Conservation (phyloP, 2,797 vertebrate genomes). For the Eremophila alpestris region DNA sequence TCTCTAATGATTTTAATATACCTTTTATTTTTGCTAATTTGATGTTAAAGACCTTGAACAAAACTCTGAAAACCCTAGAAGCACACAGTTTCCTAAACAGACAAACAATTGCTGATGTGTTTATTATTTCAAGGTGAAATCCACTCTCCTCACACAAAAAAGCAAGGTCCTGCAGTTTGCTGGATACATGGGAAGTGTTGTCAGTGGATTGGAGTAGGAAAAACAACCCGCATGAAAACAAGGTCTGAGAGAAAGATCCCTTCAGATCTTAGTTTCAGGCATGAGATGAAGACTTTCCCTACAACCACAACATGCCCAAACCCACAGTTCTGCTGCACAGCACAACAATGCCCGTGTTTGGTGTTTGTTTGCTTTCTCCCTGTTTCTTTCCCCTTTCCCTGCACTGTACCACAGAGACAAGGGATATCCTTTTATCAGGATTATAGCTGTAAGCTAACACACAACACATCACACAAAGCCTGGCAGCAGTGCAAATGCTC, state of each 20-base stretch:
- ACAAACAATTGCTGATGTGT: slow-evolving; percentile 27
- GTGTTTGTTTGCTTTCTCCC: not conserved
- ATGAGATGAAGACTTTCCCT: not conserved
- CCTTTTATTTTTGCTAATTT: slow-evolving; percentile 64
- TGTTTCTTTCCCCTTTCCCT: not conserved
- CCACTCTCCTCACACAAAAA: not conserved
- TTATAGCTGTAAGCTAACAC: not conserved
- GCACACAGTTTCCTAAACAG: slow-evolving; percentile 41
- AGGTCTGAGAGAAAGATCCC: not conserved
- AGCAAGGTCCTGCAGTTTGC: not conserved
- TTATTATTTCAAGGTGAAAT: not conserved
- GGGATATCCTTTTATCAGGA: not conserved
- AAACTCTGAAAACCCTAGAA: not conserved
- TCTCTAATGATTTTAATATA: slow-evolving; percentile 13
- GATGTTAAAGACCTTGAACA: slow-evolving; percentile 59
- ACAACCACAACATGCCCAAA: not conserved
- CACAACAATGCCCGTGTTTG: rapidly evolving
- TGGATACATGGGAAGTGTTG: not conserved
- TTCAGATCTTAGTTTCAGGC: not conserved
- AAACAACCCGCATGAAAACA: not conserved
- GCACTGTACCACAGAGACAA: not conserved
- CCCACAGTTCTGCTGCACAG: not conserved
- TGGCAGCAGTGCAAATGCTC: not conserved
- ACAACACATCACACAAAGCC: not conserved
- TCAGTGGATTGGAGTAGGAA: not conserved